Percentiles rank a stretch among this genome's conserved stretches.
Conservation (phyloP, 2,888 invertebrate species). For the Anthoptus insignis region DNA sequence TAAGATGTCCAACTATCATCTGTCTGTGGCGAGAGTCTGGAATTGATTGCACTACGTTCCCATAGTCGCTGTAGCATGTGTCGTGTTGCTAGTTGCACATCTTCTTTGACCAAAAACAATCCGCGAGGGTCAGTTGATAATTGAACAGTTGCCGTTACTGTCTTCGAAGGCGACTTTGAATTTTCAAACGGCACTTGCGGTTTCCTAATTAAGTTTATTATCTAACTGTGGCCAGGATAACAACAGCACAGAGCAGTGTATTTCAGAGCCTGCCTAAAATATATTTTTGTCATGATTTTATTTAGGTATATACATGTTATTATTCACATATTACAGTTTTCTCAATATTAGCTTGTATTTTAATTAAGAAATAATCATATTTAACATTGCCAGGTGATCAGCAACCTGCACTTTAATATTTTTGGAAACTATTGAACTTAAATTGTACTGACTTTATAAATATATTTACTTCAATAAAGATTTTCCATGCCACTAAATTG, state of each 20-base stretch:
- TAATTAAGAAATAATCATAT: conserved; percentile 88
- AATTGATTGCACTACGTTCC: conserved; percentile 68
- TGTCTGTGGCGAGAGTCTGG: conserved; percentile 64
- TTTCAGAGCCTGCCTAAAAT: conserved; percentile 86
- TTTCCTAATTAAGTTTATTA: conserved; percentile 80
- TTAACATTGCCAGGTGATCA: conserved; percentile 88
- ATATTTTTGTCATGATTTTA: conserved; percentile 88
- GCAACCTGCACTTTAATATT: conserved; percentile 88
- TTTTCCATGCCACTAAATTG: conserved; percentile 85
- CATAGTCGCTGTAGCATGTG: conserved; percentile 55
- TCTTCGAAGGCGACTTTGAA: conserved; percentile 68
- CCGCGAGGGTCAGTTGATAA: conserved; percentile 76
- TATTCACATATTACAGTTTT: conserved; percentile 87
- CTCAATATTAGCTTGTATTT: conserved; percentile 88
- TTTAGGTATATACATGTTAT: conserved; percentile 87
- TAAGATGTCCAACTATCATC: conserved; percentile 81
- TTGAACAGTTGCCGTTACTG: conserved; percentile 64
- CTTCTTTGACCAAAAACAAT: conserved; percentile 82
- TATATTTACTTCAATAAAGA: conserved; percentile 88
- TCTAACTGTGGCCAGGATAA: conserved; percentile 84
- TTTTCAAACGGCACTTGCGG: conserved; percentile 78
- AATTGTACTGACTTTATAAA: conserved; percentile 88
- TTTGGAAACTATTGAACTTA: conserved; percentile 88
- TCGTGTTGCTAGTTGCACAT: conserved; percentile 78
- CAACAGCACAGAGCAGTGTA: conserved; percentile 84